Evolutionary conservation across 1,140 invertebrate genomes (phyloP).

Genomic region (Doryteuthis pealeii): DNA sequence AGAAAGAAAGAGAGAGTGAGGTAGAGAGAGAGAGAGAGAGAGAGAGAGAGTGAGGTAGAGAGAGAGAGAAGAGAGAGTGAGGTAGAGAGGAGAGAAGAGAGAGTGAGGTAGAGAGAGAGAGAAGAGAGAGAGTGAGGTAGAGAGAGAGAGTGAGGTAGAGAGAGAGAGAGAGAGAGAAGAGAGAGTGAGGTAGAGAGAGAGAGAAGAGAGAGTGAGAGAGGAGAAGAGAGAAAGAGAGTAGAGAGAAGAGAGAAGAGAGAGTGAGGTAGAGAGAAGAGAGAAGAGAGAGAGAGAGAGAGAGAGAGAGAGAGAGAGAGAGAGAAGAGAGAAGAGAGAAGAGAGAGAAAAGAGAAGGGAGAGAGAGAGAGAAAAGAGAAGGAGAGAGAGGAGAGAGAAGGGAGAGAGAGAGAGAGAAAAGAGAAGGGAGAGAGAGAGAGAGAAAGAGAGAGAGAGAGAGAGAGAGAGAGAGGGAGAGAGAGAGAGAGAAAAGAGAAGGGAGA

Average conservation of each 20-base stretch:
- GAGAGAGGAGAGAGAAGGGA: not conserved
- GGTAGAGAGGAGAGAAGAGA: too few relatives aligned
- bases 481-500: not conserved
- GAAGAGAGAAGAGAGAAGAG: not conserved
- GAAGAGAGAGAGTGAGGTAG: too few relatives aligned
- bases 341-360: not conserved
- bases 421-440: too few relatives aligned
- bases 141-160: too few relatives aligned
- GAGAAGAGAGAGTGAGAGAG: not conserved
- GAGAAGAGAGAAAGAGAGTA: not conserved
- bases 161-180: not conserved
- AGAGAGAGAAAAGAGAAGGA: not conserved
- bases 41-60: too few relatives aligned
- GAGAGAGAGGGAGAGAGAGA: not conserved
- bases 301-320: not conserved
- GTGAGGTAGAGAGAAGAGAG: not conserved
- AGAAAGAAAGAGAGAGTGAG: too few relatives aligned
- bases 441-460: not conserved
- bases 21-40: too few relatives aligned
- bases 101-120: too few relatives aligned
- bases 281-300: not conserved
- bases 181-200: constrained; percentile 4
- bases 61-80: too few relatives aligned
- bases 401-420: too few relatives aligned
- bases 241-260: too few relatives aligned